Evolutionary conservation across 2,113 vertebrate species (phyloP).

Genomic region (Laterallus jamaicensis): DNA sequence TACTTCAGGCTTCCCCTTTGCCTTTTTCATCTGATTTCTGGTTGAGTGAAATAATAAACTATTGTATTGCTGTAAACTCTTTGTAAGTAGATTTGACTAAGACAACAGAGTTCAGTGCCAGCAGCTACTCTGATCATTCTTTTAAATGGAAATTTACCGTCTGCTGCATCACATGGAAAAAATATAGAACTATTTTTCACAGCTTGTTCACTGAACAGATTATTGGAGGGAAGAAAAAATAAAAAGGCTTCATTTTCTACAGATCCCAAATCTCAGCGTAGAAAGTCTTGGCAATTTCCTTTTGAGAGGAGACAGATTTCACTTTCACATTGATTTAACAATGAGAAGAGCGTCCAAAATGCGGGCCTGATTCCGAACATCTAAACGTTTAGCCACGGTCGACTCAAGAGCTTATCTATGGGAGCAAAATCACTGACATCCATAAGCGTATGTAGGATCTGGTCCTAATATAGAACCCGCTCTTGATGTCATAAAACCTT

Average conservation of each 20-base stretch:
- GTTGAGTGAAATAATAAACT: slow-evolving; percentile 81
- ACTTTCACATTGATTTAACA: slow-evolving; percentile 80
- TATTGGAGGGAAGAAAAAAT: slow-evolving; percentile 77
- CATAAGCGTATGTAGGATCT: slow-evolving; percentile 42
- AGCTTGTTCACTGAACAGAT: slow-evolving; percentile 87
- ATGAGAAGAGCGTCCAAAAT: slow-evolving; percentile 75
- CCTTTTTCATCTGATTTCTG: slow-evolving; percentile 72
- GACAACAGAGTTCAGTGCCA: slow-evolving; percentile 80
- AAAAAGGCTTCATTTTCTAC: slow-evolving; percentile 79
- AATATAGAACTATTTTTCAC: slow-evolving; percentile 86
- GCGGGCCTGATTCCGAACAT: slow-evolving; percentile 39
- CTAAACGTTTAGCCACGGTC: not conserved
- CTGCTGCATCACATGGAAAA: slow-evolving; percentile 83
- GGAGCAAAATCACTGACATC: slow-evolving; percentile 31
- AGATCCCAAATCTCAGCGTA: slow-evolving; percentile 78
- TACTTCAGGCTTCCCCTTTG: slow-evolving; percentile 61
- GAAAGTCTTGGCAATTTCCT: slow-evolving; percentile 81
- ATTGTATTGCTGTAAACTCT: slow-evolving; percentile 79
- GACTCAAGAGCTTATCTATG: slow-evolving; percentile 47
- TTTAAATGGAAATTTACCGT: slow-evolving; percentile 88
- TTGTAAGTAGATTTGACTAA: slow-evolving; percentile 81
- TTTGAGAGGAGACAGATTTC: slow-evolving; percentile 81
- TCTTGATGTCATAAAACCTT: slow-evolving; percentile 79
- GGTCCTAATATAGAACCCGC: slow-evolving; percentile 76
- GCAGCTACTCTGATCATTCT: slow-evolving; percentile 82